Evolutionary conservation across 2,888 invertebrate genomes (phyloP), one percentile per base, ranked within the genome.

Genomic region (Dynastes maya): DNA sequence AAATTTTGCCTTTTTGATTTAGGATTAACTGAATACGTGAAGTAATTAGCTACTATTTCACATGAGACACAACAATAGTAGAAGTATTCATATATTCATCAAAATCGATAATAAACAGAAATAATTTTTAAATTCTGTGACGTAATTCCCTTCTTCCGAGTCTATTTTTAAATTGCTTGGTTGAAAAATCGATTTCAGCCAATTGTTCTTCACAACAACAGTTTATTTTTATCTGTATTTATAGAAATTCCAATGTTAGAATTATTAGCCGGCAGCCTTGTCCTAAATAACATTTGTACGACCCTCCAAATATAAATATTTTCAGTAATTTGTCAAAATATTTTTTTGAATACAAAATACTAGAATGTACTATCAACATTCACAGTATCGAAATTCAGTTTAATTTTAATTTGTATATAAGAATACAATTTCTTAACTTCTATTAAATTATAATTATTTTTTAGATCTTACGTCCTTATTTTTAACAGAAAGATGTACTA

Each of bases 191-290:
- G 51, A 68, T 68, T 51, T 51, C 3, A 29, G 32, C 27, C 51
- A 67, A 67, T 67, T 49, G 68, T 68, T 68, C 49, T 51, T 68
- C 27, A 68, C 22, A 27, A 51, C 68, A 68, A 51, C 51, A 51
- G 40, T 11, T 68, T 68, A 68, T 68, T 68, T 68, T 68, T 68
- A 53, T 68, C 68, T 27, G 22, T 68, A 40, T 32, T 37, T 40
- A 45, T 68, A 22, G 22, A 29, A 27, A 51, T 29, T 29, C 51
- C 5, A 2, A 51, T 37, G 29, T 68, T 51, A 16, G 68, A 68
- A 49, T 49, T 49, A 22, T 22, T 45, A 22, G 45, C 45, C 13
- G 4, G 27, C n/a, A 51, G 51, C 68, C 51, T 51, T 29, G 68
- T 9, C 68, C 68, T 51, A 29, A 68, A 68, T 68, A 68, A 51